Percentiles rank a stretch among this genome's conserved stretches.
Evolutionary conservation across 2,113 vertebrate genomes (phyloP).

Genomic region (Orcinus orca): DNA sequence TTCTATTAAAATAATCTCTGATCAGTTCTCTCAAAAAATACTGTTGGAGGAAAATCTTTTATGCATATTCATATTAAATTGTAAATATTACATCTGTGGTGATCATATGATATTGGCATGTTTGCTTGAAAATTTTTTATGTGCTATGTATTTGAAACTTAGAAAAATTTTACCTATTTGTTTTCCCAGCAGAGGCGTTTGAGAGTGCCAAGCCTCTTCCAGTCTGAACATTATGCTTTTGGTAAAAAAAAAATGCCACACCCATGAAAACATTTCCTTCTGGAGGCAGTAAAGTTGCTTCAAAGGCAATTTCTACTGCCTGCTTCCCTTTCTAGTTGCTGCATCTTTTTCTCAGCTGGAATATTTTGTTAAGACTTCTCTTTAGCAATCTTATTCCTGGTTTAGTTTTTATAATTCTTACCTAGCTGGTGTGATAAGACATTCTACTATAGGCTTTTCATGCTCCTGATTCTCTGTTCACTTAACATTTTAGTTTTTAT

Average conservation of each 20-base stretch:
- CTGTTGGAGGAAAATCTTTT: neutral
- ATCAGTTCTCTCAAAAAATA: neutral
- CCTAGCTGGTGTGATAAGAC: neutral
- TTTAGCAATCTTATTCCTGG: neutral
- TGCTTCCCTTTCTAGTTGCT: neutral
- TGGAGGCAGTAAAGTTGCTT: neutral
- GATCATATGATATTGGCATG: neutral
- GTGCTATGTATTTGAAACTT: neutral
- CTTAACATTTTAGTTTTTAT: neutral
- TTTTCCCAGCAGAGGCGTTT: neutral
- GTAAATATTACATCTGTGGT: neutral
- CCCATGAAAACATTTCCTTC: neutral
- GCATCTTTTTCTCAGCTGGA: neutral
- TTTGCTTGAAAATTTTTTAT: neutral
- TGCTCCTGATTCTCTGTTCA: neutral
- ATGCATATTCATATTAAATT: neutral
- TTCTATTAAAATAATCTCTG: neutral
- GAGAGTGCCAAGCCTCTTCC: neutral
- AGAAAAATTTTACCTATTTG: slow-evolving; percentile 9
- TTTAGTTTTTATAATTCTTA: neutral
- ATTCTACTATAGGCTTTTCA: neutral
- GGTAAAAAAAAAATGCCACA: neutral
- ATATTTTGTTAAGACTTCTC: neutral
- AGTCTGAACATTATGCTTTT: neutral
- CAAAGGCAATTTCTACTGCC: neutral